A percentile compares a stretch with the other conserved stretches of the same genome.
phyloP scores from a whole-genome alignment of 2,113 vertebrate species.

The Neopipo cinnamomea region DNA sequence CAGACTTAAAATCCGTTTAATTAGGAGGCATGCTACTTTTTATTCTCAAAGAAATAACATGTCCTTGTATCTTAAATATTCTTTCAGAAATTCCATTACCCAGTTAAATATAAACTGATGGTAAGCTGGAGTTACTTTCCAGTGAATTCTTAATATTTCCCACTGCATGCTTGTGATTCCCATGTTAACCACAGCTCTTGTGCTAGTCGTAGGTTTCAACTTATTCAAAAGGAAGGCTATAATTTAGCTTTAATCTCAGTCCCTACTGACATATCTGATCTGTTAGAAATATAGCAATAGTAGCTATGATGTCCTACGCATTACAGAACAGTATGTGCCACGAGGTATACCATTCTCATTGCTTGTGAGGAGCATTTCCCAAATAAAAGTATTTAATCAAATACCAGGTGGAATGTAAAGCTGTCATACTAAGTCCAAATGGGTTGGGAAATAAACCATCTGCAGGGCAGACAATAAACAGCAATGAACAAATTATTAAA shows the following conservation, averaged over 20 bases:
- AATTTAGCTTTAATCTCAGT: not conserved
- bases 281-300: not conserved
- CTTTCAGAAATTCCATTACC: not conserved
- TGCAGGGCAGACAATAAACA: not conserved
- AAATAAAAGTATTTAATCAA: conserved; percentile 57
- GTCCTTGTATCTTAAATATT: not conserved
- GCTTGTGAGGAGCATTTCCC: not conserved
- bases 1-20: not conserved
- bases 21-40: not conserved
- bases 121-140: not conserved
- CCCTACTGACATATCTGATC: not conserved
- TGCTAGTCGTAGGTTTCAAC: not conserved
- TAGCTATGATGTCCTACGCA: not conserved
- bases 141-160: not conserved
- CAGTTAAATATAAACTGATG: not conserved
- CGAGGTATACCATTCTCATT: not conserved
- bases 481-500: not conserved
- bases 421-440: not conserved
- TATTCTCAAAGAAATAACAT: not conserved
- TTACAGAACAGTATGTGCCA: not conserved
- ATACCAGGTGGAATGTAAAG: conserved; percentile 27
- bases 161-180: not conserved
- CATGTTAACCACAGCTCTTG: not conserved
- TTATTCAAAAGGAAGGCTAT: not conserved
- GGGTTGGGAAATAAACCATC: not conserved